phyloP scores from a whole-genome alignment of 2,797 vertebrate genomes.

The Oreonectes daqikongensis region DNA sequence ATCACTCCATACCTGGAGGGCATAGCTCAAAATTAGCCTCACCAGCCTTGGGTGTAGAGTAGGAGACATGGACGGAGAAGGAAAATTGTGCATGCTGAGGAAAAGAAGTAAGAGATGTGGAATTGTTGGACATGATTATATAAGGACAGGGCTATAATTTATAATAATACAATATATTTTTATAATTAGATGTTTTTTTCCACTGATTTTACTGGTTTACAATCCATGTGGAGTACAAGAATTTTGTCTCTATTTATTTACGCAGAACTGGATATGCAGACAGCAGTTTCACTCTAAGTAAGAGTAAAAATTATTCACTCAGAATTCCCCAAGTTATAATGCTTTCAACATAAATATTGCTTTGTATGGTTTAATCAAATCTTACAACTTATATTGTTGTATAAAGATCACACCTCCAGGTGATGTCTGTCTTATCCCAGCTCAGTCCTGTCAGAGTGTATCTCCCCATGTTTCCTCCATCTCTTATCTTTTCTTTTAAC shows the following conservation, averaged over 20 bases:
- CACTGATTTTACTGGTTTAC: no score
- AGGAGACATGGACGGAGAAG: constrained; percentile 61
- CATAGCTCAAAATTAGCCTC: constrained; percentile 69
- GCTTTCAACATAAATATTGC: no score
- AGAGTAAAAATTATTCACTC: no score
- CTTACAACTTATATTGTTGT: neutral
- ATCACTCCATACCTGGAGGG: constrained; percentile 78
- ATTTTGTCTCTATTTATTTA: no score
- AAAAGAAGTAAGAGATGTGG: neutral
- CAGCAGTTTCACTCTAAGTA: no score
- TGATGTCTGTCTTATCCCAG: constrained; percentile 79
- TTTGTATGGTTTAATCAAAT: neutral
- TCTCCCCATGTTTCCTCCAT: constrained; percentile 64
- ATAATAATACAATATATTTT: no score
- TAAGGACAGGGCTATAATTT: no score
- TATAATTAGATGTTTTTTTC: no score
- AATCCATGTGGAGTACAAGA: no score
- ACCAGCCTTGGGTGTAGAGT: constrained; percentile 52
- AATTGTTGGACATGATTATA: neutral
- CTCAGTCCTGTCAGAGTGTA: constrained; percentile 78
- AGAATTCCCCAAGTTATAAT: no score
- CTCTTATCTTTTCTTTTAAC: constrained; percentile 66
- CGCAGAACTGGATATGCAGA: no score
- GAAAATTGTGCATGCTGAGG: constrained; percentile 78
- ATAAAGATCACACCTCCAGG: constrained; percentile 69